Percentiles rank a stretch among this genome's conserved stretches.
Conservation (phyloP, 2,888 invertebrate species). For the Alentia gelatinosa region DNA sequence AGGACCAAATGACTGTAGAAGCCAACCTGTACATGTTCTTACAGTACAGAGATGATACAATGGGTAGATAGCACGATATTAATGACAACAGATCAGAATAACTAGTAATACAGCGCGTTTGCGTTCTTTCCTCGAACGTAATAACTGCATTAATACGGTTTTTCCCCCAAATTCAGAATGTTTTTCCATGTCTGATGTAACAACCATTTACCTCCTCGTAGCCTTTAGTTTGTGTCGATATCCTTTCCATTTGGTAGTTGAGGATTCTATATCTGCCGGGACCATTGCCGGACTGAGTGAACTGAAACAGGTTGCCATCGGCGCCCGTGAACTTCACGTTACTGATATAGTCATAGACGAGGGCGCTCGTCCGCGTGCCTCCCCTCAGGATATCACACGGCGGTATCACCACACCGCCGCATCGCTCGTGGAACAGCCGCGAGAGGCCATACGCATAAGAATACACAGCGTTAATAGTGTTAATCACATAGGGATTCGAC, state of each 20-base stretch:
- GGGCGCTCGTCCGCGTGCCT: background rate
- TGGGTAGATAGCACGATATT: no score
- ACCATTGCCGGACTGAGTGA: constrained; percentile 34
- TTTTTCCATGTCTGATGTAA: no score
- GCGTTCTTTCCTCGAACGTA: no score
- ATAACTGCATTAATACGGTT: no score
- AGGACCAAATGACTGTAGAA: no score
- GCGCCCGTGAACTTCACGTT: constrained; percentile 41
- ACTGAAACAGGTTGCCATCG: constrained; percentile 46
- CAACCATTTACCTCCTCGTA: background rate
- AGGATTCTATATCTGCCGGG: constrained; percentile 7
- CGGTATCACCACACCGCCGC: constrained; percentile 59
- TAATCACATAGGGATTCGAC: constrained; percentile 61
- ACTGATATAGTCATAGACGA: constrained; percentile 52
- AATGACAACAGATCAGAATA: no score
- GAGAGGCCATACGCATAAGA: constrained; percentile 69
- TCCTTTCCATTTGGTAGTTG: constrained; percentile 38
- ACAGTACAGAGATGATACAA: no score
- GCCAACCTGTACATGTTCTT: no score
- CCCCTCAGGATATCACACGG: constrained; percentile 37
- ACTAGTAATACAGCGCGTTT: no score
- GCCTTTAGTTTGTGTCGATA: background rate
- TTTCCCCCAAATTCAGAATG: no score
- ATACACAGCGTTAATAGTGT: constrained; percentile 71
- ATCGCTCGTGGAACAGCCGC: constrained; percentile 65